These are phyloP conservation scores for Myrmecobius fasciatus DNA, from an alignment of 2,113 vertebrate genomes.

Conservation along the genomic window DNA sequence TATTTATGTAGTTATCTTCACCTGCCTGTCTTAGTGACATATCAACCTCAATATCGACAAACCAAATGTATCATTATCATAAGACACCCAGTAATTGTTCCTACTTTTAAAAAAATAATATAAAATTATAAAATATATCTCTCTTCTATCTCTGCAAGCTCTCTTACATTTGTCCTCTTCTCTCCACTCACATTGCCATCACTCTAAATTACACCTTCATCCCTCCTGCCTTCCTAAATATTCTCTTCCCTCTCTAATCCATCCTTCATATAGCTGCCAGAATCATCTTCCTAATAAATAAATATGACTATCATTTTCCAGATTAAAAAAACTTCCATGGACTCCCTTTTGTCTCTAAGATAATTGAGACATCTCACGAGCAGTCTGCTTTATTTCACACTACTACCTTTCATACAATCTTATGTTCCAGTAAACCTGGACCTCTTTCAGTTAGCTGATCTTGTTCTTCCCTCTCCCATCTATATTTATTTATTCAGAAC, in stretches of 20 bases:
- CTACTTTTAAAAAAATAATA: not conserved
- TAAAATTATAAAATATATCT: not conserved
- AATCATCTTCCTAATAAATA: not conserved
- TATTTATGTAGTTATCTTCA: not conserved
- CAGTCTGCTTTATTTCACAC: not conserved
- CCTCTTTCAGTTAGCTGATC: not conserved
- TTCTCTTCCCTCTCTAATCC: not conserved
- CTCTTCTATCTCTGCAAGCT: not conserved
- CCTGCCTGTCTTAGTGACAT: not conserved
- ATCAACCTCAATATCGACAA: not conserved
- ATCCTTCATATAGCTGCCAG: not conserved
- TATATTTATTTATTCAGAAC: not conserved
- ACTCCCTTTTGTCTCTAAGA: not conserved
- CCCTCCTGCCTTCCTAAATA: not conserved
- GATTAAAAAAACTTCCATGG: not conserved
- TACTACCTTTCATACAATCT: not conserved
- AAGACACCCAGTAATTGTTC: not conserved
- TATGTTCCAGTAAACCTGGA: not conserved
- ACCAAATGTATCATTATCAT: not conserved
- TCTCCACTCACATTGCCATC: not conserved
- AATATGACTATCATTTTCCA: not conserved
- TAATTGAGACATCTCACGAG: not conserved
- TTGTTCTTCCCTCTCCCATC: too few relatives aligned
- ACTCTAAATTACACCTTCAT: not conserved
- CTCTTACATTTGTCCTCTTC: not conserved